Percentiles rank a stretch among this genome's conserved stretches.
Evolutionary conservation across 35 echinoderm and acorn worm species (phyloP).

Genomic region (Heliocidaris tuberculata): DNA sequence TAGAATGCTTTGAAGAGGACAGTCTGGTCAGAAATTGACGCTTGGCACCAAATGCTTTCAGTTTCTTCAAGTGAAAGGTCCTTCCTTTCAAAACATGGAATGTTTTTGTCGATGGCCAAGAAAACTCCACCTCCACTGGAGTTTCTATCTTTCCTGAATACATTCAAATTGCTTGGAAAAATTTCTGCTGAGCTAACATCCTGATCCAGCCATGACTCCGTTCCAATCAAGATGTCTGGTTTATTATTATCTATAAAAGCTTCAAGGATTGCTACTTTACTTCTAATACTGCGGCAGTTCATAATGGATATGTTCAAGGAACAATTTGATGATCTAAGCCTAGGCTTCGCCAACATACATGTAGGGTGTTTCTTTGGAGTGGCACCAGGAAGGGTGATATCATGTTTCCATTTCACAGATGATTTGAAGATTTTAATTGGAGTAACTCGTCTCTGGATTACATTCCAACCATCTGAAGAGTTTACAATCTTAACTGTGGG

Average conservation of each 20-base stretch:
- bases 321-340: not conserved
- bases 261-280: not conserved
- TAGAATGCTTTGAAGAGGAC: not conserved
- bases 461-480: not conserved
- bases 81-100: not conserved
- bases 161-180: not conserved
- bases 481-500: not conserved
- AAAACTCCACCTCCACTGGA: conserved; percentile 15
- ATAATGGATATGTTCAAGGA: not conserved
- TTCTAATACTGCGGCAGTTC: not conserved
- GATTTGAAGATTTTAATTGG: not conserved
- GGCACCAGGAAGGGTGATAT: too few relatives aligned
- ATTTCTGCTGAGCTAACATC: conserved; percentile 17
- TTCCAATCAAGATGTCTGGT: conserved; percentile 27
- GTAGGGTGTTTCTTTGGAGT: not conserved
- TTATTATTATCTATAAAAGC: not conserved
- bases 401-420: not conserved
- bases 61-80: not conserved
- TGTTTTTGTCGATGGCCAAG: conserved; percentile 11
- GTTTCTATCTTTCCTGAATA: conserved; percentile 40
- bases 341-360: not conserved
- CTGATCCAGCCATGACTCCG: conserved; percentile 29
- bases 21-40: not conserved
- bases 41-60: conserved; percentile 26
- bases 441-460: not conserved